Base-by-base conservation (phyloP, 2,888 invertebrate genomes). In the Harmothoe impar region DNA sequence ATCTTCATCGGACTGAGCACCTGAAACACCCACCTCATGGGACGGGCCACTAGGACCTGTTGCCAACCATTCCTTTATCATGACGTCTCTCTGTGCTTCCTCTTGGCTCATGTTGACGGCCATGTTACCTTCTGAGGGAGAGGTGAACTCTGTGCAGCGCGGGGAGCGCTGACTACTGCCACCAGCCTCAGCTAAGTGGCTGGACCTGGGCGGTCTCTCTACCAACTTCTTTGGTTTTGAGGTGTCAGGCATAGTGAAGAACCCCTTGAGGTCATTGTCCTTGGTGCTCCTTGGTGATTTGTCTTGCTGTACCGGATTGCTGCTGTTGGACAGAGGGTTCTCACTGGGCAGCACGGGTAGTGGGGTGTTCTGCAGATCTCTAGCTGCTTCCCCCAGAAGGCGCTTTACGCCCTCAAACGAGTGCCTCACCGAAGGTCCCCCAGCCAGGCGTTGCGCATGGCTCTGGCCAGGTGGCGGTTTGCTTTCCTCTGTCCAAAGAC, bases 171-270 rank as follows among this genome's bases (percentile, higher is more conserved):
- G 33, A 23, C 35, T 77, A 17, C 15, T n/a, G 12, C 15, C n/a
- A 29, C 20, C 25, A 0, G 29, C 0, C 12, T 77, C 7, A 1
- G 25, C 25, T n/a, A 25, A 29, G 7, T 77, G 31, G 10, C 43
- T 43, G 43, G 43, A 10, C 43, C 25, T 77, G 25, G 77, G 25
- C 10, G n/a, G 81, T 35, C 25, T 43, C 31, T 72, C 31, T 35
- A 43, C 3, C 52, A 54, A 17, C 31, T 86, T n/a, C 86, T 86
- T 52, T 12, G 12, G 12, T 0, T 54, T 29, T 0, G 54, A 54
- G 12, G 86, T 52, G 56, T 52, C 54, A 0, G 86, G 86, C 86
- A 86, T 86, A 29, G 86, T 86, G 86, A 86, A 86, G 23, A 86
- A 86, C 0, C 86, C 86, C 33, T 86, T 86, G 52, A 86, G 29